Conservation (phyloP, 1,140 invertebrate species). For the Drosophila jambulina region DNA sequence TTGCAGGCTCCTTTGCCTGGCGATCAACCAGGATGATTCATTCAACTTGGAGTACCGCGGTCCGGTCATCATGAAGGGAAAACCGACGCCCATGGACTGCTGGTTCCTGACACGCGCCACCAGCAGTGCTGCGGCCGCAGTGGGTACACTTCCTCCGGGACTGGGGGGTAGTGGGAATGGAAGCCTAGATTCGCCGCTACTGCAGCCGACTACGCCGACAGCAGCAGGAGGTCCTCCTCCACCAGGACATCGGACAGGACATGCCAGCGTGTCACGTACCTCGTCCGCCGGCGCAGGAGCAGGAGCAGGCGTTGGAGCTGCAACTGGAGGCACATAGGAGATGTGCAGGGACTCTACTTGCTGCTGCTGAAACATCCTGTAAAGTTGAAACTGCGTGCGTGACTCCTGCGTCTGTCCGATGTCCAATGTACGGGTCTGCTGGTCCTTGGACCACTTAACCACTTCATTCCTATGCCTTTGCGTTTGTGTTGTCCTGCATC, state of each 20-base stretch:
- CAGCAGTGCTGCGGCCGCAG: constrained; percentile 30
- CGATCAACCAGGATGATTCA: constrained; percentile 93
- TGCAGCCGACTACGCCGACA: constrained; percentile 71
- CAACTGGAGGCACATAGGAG: constrained; percentile 69
- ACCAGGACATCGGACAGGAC: constrained; percentile 40
- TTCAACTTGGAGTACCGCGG: constrained; percentile 95
- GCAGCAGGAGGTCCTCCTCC: constrained; percentile 21
- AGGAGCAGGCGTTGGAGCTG: background rate
- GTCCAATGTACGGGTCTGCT: constrained; percentile 36
- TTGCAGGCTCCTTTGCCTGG: constrained; percentile 92
- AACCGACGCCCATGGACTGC: constrained; percentile 97
- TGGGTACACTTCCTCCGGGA: constrained; percentile 17
- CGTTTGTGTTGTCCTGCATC: constrained; percentile 60
- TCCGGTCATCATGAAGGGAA: constrained; percentile 98
- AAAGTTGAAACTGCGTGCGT: constrained; percentile 55
- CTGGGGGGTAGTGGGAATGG: constrained; percentile 61
- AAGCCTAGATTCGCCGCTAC: constrained; percentile 71
- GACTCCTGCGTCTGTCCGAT: constrained; percentile 46
- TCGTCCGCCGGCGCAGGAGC: constrained; percentile 44
- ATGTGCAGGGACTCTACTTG: constrained; percentile 67
- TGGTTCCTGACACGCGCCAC: constrained; percentile 92
- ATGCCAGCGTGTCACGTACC: constrained; percentile 71
- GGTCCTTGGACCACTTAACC: constrained; percentile 73
- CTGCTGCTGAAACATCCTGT: constrained; percentile 81
- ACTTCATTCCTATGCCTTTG: constrained; percentile 75